These are phyloP conservation scores for Ifrita kowaldi DNA, from an alignment of 2,113 vertebrate species.

Conservation along the genomic window DNA sequence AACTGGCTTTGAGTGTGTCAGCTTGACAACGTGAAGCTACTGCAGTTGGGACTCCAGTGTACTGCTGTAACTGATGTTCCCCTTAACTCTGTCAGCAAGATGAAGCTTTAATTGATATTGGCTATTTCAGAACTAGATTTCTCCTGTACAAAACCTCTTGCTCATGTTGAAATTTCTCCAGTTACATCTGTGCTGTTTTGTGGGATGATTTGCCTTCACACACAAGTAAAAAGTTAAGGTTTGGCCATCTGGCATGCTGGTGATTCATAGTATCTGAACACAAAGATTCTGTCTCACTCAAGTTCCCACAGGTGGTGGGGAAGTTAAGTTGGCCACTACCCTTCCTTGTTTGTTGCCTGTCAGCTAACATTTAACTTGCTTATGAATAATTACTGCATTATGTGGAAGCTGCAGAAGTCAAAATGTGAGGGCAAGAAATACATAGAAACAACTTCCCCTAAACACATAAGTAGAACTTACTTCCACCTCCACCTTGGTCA, in stretches of 20 bases:
- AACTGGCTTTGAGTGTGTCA: background rate
- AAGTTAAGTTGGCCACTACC: background rate
- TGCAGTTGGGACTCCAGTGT: background rate
- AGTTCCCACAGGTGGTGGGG: background rate
- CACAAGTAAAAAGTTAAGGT: background rate
- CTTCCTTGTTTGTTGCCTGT: background rate
- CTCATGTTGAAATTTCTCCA: background rate
- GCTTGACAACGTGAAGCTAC: background rate
- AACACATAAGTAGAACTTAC: slow-evolving; percentile 61
- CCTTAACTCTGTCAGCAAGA: background rate
- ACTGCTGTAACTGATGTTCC: background rate
- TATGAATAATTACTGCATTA: background rate
- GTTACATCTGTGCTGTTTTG: background rate
- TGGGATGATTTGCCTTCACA: background rate
- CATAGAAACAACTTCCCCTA: background rate
- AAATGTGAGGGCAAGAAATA: background rate
- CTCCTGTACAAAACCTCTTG: background rate
- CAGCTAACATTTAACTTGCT: background rate
- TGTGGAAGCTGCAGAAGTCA: background rate
- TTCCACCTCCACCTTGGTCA: slow-evolving; percentile 64
- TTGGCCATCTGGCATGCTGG: background rate
- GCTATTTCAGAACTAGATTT: background rate
- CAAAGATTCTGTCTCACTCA: background rate
- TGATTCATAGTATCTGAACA: background rate
- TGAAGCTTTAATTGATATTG: background rate